These are phyloP conservation scores for Mirounga angustirostris DNA, from an alignment of 2,113 vertebrate genomes.

Conservation along the genomic window DNA sequence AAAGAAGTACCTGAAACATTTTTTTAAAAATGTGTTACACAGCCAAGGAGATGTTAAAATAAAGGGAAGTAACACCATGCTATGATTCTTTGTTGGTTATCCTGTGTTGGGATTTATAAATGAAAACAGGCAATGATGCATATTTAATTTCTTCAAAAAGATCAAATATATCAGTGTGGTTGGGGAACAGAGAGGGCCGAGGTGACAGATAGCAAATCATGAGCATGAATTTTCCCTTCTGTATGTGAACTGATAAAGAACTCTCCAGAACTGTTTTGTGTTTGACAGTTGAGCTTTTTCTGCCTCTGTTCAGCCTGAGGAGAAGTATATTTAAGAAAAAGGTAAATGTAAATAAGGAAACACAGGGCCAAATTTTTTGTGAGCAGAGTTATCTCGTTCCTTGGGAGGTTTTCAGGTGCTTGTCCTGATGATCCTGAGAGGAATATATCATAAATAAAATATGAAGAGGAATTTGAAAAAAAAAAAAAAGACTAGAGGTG, in stretches of 20 bases:
- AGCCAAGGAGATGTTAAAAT: conserved; percentile 49
- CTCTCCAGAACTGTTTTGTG: neutral
- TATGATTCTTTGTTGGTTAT: neutral
- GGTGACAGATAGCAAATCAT: neutral
- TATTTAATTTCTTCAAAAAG: conserved; percentile 59
- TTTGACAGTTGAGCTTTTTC: conserved; percentile 1
- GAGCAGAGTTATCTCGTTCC: neutral
- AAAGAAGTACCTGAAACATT: conserved; percentile 22
- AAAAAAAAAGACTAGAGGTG: neutral
- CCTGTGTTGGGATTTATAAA: neutral
- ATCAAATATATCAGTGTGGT: neutral
- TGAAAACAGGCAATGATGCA: conserved; percentile 46
- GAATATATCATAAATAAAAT: conserved; percentile 18
- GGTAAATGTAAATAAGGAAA: conserved; percentile 42
- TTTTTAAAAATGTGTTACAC: neutral
- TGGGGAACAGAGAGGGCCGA: neutral
- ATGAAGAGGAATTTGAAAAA: conserved; percentile 12
- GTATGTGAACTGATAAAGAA: conserved; percentile 41
- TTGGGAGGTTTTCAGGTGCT: neutral
- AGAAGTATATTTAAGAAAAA: conserved; percentile 29
- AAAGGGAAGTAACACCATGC: neutral
- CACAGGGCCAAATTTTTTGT: neutral
- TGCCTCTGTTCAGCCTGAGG: conserved; percentile 19
- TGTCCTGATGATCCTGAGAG: conserved; percentile 23
- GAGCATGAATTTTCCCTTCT: conserved; percentile 13